Percentiles rank a stretch among this genome's conserved stretches.
phyloP scores from a whole-genome alignment of 2,797 vertebrate species.

The Sarcophilus harrisii region DNA sequence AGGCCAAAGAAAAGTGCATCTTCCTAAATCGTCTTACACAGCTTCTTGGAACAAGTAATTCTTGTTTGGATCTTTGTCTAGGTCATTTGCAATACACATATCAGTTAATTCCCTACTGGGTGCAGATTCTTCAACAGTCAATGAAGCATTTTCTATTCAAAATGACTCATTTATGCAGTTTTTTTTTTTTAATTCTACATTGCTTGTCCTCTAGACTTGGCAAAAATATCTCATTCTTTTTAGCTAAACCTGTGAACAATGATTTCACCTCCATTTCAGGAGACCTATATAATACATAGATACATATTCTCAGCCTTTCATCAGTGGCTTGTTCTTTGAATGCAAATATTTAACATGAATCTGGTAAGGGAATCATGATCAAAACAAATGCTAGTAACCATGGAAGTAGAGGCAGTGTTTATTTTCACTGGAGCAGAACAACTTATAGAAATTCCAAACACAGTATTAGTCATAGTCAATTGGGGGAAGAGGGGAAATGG shows the following conservation, averaged over 20 bases:
- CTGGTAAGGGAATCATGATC: constrained; percentile 7
- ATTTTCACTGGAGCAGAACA: constrained; percentile 1
- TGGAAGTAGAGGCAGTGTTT: not conserved
- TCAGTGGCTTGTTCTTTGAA: not conserved
- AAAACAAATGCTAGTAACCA: constrained; percentile 5
- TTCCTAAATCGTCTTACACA: constrained; percentile 51
- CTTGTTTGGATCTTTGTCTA: constrained; percentile 53
- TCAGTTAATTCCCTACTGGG: constrained; percentile 35
- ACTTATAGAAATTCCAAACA: not conserved
- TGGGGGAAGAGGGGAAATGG: not conserved
- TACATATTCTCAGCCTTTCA: not conserved
- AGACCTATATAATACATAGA: not conserved
- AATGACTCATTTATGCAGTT: not conserved
- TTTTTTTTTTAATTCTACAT: not conserved
- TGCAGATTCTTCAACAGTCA: constrained; percentile 8
- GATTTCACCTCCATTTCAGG: constrained; percentile 34
- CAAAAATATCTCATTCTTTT: constrained; percentile 14
- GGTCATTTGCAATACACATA: constrained; percentile 51
- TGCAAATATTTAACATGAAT: constrained; percentile 2
- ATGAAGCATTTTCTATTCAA: constrained; percentile 15
- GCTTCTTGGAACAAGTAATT: constrained; percentile 48
- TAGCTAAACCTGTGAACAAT: constrained; percentile 12
- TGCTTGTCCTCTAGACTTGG: constrained; percentile 29
- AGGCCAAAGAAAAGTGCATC: not conserved
- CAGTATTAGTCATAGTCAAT: not conserved